Evolutionary conservation across 2,797 vertebrate genomes (phyloP), one percentile per base, ranked within the genome.

Genomic region (Hipposideros larvatus): DNA sequence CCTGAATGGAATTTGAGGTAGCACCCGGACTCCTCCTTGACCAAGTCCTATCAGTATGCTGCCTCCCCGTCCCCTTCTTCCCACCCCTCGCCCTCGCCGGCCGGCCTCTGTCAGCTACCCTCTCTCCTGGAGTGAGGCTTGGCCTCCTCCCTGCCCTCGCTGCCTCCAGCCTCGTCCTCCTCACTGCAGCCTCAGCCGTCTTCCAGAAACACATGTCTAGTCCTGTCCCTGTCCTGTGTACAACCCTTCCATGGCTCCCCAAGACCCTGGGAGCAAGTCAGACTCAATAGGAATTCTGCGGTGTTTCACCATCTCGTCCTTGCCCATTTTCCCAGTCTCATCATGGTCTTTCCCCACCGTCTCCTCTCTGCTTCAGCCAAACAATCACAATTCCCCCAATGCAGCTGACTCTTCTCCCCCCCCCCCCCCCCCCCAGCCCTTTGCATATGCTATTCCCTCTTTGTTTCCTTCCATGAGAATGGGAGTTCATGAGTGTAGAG

Each of bases 1-100:
- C 19, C 13, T 10, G 46, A 22, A 9, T 55, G 37, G 74, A 28
- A 31, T n/a, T 59, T 3, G 2, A 0, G 51, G 43, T 28, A 18
- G 48, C 46, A 5, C 63, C 4, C 16, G 34, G 13, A 51, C 0
- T 24, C 10, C 22, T 79, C 34, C 61, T 16, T 61, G 51, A 51
- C 18, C 18, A 0, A 2, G 18, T 70, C 34, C 31, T 18, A 0
- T 43, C n/a, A 3, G 0, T 37, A 48, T 31, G 46, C 59, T 63
- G 51, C 53, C 46, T 63, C 37, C 21, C 1, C 48, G 22, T 59
- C 22, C 21, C 16, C 55, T 66, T 71, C 57, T 34, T 31, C 19
- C 61, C 15, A 15, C 37, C 34, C 5, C 53, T 63, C 0, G 2
- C n/a, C 8, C 43, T 88, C 14, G 5, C 5, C 16, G 37, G 71